Percentiles rank a stretch among this genome's conserved stretches.
Conservation (phyloP, 1,140 invertebrate species). For the Dermatophagoides farinae region DNA sequence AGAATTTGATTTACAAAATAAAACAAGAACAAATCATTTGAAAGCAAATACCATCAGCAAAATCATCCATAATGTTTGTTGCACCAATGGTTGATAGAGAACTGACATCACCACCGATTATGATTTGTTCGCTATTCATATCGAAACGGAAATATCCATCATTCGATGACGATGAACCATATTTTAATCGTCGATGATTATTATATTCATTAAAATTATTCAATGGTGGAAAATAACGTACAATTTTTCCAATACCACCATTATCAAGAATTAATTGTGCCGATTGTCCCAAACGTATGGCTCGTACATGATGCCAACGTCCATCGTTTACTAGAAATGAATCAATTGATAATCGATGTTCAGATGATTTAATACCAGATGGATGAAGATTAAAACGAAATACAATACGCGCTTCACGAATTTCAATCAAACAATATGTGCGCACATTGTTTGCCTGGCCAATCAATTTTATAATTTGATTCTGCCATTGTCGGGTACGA, state of each 20-base stretch:
- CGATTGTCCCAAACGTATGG: constrained; percentile 61
- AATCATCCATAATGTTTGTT: constrained; percentile 80
- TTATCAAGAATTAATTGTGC: constrained; percentile 82
- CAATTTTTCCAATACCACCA: constrained; percentile 78
- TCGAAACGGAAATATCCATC: constrained; percentile 71
- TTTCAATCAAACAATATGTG: constrained; percentile 80
- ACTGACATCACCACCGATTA: constrained; percentile 68
- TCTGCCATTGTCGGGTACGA: constrained; percentile 70
- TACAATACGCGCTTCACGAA: constrained; percentile 65
- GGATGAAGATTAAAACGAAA: constrained; percentile 85
- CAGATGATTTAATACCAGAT: constrained; percentile 45
- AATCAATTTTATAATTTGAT: constrained; percentile 70
- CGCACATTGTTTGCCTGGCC: constrained; percentile 69
- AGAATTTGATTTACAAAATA: not conserved
- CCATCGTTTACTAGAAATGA: constrained; percentile 82
- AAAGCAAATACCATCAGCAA: constrained; percentile 51
- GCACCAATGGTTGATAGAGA: constrained; percentile 43
- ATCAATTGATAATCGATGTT: constrained; percentile 68
- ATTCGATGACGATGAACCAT: constrained; percentile 28
- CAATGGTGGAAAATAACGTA: constrained; percentile 59
- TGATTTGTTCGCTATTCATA: constrained; percentile 80
- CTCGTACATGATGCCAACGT: constrained; percentile 80
- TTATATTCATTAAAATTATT: not conserved
- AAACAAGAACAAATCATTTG: constrained; percentile 29
- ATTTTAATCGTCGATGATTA: too few relatives aligned